phyloP scores from a whole-genome alignment of 2,888 invertebrate genomes.

The Calliphora vomitoria region DNA sequence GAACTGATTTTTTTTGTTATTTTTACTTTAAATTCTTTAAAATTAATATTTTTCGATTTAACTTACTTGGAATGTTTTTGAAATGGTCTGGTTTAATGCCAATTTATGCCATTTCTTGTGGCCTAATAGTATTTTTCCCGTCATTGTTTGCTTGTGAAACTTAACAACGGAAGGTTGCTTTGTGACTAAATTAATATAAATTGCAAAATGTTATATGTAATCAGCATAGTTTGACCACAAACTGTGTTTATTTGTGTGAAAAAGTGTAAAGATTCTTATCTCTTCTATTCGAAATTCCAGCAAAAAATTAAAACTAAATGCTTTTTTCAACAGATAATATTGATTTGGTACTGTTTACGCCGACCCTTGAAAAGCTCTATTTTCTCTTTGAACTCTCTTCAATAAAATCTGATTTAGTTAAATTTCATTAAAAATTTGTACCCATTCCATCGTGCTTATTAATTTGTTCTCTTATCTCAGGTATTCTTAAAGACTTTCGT shows the following conservation, averaged over 20 bases:
- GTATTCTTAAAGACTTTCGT: no score
- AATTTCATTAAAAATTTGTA: no score
- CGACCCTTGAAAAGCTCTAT: background rate
- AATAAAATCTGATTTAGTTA: no score
- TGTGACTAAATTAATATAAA: background rate
- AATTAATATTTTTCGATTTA: background rate
- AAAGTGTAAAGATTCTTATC: no score
- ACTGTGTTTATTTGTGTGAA: background rate
- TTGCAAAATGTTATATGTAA: background rate
- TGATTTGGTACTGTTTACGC: no score
- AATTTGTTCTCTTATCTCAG: no score
- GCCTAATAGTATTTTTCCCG: background rate
- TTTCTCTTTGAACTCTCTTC: no score
- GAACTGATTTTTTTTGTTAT: background rate
- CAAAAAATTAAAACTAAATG: no score
- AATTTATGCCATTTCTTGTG: background rate
- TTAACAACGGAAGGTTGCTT: background rate
- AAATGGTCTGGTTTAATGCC: background rate
- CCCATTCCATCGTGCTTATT: no score
- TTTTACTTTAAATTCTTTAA: background rate
- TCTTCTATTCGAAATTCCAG: no score
- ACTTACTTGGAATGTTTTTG: slow-evolving; percentile 1
- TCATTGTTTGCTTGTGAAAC: background rate
- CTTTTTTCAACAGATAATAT: no score
- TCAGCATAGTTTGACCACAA: background rate